Conservation (phyloP, 92 coral and sea anemone genomes). For the Zoanthus solanderi region DNA sequence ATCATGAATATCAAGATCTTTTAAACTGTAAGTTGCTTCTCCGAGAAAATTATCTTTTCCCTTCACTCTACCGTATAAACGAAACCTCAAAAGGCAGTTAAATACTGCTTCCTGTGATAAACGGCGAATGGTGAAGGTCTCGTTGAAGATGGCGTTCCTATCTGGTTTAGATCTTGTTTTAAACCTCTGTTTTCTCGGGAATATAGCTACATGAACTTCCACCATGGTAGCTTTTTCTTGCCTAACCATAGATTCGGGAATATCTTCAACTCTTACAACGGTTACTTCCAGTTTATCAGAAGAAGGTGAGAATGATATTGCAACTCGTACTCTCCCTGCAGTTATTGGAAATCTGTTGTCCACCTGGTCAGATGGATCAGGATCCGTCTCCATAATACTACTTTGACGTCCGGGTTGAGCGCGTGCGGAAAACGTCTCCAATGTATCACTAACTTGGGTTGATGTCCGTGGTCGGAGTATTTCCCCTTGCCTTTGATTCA, state of each 20-base stretch:
- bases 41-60: constrained; percentile 49
- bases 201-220: constrained; percentile 37
- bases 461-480: background rate
- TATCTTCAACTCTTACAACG: constrained; percentile 33
- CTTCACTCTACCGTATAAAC: constrained; percentile 28
- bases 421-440: background rate
- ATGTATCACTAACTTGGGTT: background rate
- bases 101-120: constrained; percentile 39
- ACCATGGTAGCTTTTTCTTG: constrained; percentile 40
- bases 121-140: constrained; percentile 41
- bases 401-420: background rate
- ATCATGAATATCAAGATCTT: constrained; percentile 39
- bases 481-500: constrained; percentile 12
- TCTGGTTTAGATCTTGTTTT: constrained; percentile 41
- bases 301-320: constrained; percentile 32
- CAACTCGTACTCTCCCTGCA: constrained; percentile 40
- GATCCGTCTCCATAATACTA: background rate
- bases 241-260: constrained; percentile 20
- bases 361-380: constrained; percentile 18
- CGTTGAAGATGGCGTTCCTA: constrained; percentile 38
- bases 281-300: constrained; percentile 47
- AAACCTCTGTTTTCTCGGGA: constrained; percentile 41
- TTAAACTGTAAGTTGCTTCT: constrained; percentile 44
- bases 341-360: constrained; percentile 30
- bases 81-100: constrained; percentile 37